Conservation (phyloP, 2,888 invertebrate species). For the Phyllotreta striolata region DNA sequence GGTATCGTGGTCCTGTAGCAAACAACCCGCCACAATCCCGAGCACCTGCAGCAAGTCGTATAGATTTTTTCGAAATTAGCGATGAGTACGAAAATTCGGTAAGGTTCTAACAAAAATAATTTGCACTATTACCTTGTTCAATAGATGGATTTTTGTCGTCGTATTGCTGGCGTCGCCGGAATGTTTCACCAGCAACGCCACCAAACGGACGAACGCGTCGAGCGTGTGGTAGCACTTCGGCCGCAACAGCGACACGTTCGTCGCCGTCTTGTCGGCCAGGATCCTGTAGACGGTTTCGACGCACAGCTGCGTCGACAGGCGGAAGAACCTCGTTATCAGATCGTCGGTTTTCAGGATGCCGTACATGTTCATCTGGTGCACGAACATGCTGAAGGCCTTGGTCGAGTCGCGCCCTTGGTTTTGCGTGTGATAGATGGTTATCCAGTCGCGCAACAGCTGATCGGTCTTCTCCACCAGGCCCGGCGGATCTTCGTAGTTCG, state of each 20-base stretch:
- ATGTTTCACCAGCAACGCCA: conserved; percentile 93
- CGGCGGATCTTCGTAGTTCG: conserved; percentile 92
- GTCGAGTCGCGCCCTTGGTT: conserved; percentile 82
- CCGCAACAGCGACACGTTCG: conserved; percentile 69
- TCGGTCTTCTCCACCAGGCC: conserved; percentile 96
- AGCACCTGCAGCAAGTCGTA: conserved; percentile 36
- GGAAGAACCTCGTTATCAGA: conserved; percentile 95
- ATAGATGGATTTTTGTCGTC: conserved; percentile 93
- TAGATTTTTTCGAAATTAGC: too few species aligned
- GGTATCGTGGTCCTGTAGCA: conserved; percentile 95
- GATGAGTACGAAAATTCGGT: too few species aligned
- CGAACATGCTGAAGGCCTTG: conserved; percentile 92
- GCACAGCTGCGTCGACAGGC: conserved; percentile 95
- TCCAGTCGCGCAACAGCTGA: conserved; percentile 94
- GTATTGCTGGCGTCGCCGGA: conserved; percentile 91
- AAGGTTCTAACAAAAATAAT: neutral
- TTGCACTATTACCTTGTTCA: conserved; percentile 75
- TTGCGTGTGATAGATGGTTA: conserved; percentile 80
- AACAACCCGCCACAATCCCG: conserved; percentile 94
- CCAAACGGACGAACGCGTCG: conserved; percentile 93
- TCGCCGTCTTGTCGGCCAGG: conserved; percentile 74
- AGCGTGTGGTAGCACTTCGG: conserved; percentile 95
- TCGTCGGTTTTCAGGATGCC: conserved; percentile 98
- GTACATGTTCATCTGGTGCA: conserved; percentile 95
- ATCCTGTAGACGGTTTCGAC: conserved; percentile 92